Base-by-base conservation (phyloP, 2,888 invertebrate genomes). In the Harmothoe impar region DNA sequence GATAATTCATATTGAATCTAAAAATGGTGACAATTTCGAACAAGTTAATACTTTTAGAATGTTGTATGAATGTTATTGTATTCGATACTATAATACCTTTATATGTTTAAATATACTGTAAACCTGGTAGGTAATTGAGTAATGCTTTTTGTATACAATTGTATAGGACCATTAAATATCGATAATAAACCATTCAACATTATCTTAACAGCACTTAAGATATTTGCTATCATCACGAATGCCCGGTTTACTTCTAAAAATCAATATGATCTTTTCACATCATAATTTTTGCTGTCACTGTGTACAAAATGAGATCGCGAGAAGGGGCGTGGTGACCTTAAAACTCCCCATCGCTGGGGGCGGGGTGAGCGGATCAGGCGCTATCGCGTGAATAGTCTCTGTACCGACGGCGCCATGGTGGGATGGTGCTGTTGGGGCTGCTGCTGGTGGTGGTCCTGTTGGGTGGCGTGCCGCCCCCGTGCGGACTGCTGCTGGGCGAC, bases 331-430 rank as follows among this genome's bases (percentile, higher is more conserved):
- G 62, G 62, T 62, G 3, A 43, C 43, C 43, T 43, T n/a, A 10
- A 43, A 43, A 3, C 43, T 43, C 43, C 23, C 20, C 20, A n/a
- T n/a, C n/a, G n/a, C n/a, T n/a, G 43, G 43, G 43, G 43, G 43
- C 43, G 10, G 43, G 10, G 43, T 43, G 43, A n/a, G 43, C 43
- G 43, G 3, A 43, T 89, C 88, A 81, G 81, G 88, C 56, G 89
- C 89, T 68, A 89, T 89, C 68, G 86, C 15, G 91, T 72, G 88
- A 89, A 90, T 23, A 54, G 78, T 20, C 72, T 29, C 35, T 81
- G 56, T 86, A 43, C 33, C 52, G 78, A 54, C 12, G 35, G 84
- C 56, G 62, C 62, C 72, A 51, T n/a, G 43, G 43, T 43, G 43
- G 43, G 3, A 43, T 43, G 43, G 43, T 43, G 43, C 43, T 43